Evolutionary conservation across 2,113 vertebrate species (phyloP), one percentile per base, ranked within the genome.

Genomic region (Chaenocephalus aceratus): DNA sequence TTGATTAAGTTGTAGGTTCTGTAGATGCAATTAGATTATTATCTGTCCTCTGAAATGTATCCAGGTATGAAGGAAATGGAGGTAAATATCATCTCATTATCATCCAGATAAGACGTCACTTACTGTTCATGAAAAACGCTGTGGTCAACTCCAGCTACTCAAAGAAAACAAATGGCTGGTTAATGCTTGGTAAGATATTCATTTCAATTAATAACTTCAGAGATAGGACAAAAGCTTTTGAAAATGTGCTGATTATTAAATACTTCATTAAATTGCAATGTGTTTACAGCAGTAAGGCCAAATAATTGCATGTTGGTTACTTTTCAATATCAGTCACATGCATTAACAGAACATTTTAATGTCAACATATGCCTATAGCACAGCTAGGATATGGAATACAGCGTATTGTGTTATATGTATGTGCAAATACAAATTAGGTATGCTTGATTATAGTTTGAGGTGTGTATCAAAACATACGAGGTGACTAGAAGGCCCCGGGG

Each of bases 401-500:
- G 84, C 86, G 68, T 83, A 62, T 57, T 77, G 54, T 76, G 84
- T 77, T 85, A 41, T 7, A 41, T 73, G 70, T 58, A 67, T 91
- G 90, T 92, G 92, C 88, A 86, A 91, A 88, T 88, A 83, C 70
- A 82, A 89, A 89, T 64, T 61, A 75, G 71, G 49, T 82, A 62
- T 30, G 68, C 56, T 75, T 48, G 75, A 72, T 60, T 66, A 69
- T 71, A 54, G 59, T 30, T 73, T 54, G 60, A 49, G 59, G 72
- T 13, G 79, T 70, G 53, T 84, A 70, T 77, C 72, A 78, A 86
- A 88, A 86, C 5, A 2, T 72, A 79, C 8, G 0, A 7, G 74
- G 63, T 71, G 75, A 77, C 90, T 92, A 93, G 83, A 92, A 93
- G 87, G 91, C 91, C 66, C 92, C 90, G 0, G 91, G 90, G 18